phyloP scores from a whole-genome alignment of 2,888 invertebrate genomes.

The Tenthredo notha region DNA sequence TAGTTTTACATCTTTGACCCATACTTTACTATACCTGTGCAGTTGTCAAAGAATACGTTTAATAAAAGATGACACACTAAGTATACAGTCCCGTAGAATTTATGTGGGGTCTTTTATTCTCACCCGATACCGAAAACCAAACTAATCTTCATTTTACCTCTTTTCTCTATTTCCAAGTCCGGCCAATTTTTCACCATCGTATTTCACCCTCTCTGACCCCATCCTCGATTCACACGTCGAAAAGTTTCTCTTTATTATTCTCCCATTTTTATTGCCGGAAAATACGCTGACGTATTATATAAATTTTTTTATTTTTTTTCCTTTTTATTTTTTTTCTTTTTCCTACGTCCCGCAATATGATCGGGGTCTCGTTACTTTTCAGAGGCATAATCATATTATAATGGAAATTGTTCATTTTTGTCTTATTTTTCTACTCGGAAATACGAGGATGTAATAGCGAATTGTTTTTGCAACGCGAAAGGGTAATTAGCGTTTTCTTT shows the following conservation, averaged over 20 bases:
- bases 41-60: not conserved
- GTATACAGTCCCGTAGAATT: not conserved
- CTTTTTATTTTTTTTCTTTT: too few relatives aligned
- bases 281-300: not conserved
- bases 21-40: not conserved
- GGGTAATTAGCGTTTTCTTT: not conserved
- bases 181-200: constrained; percentile 11
- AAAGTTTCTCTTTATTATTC: not conserved
- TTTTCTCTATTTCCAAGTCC: constrained; percentile 8
- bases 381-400: not conserved
- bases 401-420: not conserved
- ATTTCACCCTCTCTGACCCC: not conserved
- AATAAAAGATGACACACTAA: not conserved
- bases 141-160: constrained; percentile 33
- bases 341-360: not conserved
- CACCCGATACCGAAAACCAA: not conserved
- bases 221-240: constrained; percentile 2
- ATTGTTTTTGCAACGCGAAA: not conserved
- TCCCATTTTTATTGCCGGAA: not conserved
- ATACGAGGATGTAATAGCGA: not conserved
- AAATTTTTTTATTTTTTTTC: too few relatives aligned
- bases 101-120: not conserved
- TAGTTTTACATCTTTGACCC: not conserved
- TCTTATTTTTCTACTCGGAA: not conserved
- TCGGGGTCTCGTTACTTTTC: not conserved